These are phyloP conservation scores for Steatornis caripensis DNA, from an alignment of 2,113 vertebrate genomes.

Conservation along the genomic window DNA sequence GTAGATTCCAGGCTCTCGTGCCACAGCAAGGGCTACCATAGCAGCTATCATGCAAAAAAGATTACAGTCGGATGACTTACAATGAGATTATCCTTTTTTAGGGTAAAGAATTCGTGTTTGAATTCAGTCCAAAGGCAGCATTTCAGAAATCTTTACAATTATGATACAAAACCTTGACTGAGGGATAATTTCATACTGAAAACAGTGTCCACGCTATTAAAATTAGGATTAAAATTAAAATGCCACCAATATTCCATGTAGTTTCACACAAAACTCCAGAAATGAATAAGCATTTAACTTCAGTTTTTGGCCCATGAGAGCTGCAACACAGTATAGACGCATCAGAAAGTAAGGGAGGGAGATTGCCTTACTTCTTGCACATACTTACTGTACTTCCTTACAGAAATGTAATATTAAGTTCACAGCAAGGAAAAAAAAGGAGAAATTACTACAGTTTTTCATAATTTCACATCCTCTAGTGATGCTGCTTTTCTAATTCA, in stretches of 20 bases:
- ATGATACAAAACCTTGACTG: not conserved
- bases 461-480: not conserved
- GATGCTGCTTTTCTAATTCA: not conserved
- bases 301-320: not conserved
- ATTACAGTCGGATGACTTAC: not conserved
- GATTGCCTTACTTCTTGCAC: not conserved
- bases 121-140: not conserved
- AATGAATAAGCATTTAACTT: not conserved
- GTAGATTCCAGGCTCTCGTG: not conserved
- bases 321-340: not conserved
- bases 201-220: not conserved
- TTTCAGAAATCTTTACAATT: not conserved
- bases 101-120: not conserved
- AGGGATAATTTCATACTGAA: not conserved
- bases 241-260: not conserved
- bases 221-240: not conserved
- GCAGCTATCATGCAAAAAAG: not conserved
- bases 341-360: not conserved
- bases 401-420: not conserved
- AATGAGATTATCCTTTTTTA: not conserved
- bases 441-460: not conserved
- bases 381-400: not conserved
- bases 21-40: not conserved
- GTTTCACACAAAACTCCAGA: not conserved
- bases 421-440: not conserved